Base-by-base conservation (phyloP, 2,888 invertebrate genomes). In the Lasioglossum oenotherae region DNA sequence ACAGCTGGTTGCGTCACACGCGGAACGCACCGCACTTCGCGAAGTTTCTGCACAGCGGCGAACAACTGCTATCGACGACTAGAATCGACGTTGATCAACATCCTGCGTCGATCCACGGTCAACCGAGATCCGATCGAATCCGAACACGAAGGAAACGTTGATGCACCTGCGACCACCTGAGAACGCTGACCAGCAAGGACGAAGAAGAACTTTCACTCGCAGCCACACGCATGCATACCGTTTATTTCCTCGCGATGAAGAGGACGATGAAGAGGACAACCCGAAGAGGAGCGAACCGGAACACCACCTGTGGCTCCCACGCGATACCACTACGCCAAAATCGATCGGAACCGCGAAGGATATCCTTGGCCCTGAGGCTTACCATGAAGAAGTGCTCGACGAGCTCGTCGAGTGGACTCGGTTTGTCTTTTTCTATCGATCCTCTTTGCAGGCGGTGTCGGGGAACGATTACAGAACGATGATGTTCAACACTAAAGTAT, bases 371-470 rank as follows among this genome's bases (percentile, higher is more conserved):
- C 35, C 38, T 19, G 67, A 27, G 41, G 76, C 87, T 87, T 87
- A 87, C 87, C 87, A 87, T 86, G 69, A 81, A 81, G 38, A 80
- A 71, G 41, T 35, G 31, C 57, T 75, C 75, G 78, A 69, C 74
- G n/a, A 49, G 44, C 19, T 6, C 16, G 74, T 74, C 49, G 72
- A 57, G 31, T n/a, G 19, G 19, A 38, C 38, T 69, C 38, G 10
- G n/a, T 69, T 69, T 41, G 23, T 38, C 38, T 38, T 41, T n/a
- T n/a, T 38, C 38, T 35, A 38, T 69, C 38, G 69, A 69, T 69
- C 35, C 38, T 69, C 38, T 38, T 67, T 35, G 10, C 10, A 6
- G 6, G 19, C 64, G 16, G 10, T 23, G 35, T 69, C 60, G 27
- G 10, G 27, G 10, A 60, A 60, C 4, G 27, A 44, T 44, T 44